These are phyloP conservation scores for Rhinophrynus dorsalis DNA, from an alignment of 2,797 vertebrate species.

Conservation along the genomic window DNA sequence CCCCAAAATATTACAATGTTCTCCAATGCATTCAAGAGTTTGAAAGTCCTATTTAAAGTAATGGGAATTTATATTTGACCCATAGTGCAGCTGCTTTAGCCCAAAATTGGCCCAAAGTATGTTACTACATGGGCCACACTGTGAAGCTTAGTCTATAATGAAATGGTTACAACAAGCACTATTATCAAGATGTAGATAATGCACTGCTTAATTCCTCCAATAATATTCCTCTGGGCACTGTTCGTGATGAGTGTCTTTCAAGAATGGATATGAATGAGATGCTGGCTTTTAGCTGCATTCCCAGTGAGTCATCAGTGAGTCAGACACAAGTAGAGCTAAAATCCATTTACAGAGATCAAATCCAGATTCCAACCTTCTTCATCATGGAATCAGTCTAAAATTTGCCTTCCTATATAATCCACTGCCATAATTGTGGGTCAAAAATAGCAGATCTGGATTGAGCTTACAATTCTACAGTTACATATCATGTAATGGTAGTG, in stretches of 20 bases:
- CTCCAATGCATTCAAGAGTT: no score
- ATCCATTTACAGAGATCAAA: conserved; percentile 48
- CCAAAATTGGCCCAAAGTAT: no score
- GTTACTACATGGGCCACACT: no score
- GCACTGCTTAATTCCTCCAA: not conserved
- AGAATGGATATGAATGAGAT: conserved; percentile 7
- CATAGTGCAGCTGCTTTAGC: no score
- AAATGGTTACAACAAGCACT: not conserved
- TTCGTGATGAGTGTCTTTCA: not conserved
- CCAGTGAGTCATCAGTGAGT: conserved; percentile 49
- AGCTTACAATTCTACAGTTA: not conserved
- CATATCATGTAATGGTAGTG: not conserved
- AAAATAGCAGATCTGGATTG: not conserved
- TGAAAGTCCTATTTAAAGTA: no score
- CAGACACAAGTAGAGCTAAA: not conserved
- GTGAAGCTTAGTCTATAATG: not conserved
- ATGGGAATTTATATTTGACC: no score
- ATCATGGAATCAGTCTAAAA: conserved; percentile 43
- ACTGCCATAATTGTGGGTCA: not conserved
- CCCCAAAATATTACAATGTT: no score
- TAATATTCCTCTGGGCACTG: not conserved
- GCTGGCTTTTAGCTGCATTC: conserved; percentile 1
- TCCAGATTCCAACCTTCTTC: conserved; percentile 49
- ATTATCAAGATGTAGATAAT: conserved; percentile 3
- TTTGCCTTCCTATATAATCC: conserved; percentile 26